Conservation (phyloP, 2,888 invertebrate species). For the Pristionchus mayeri region DNA sequence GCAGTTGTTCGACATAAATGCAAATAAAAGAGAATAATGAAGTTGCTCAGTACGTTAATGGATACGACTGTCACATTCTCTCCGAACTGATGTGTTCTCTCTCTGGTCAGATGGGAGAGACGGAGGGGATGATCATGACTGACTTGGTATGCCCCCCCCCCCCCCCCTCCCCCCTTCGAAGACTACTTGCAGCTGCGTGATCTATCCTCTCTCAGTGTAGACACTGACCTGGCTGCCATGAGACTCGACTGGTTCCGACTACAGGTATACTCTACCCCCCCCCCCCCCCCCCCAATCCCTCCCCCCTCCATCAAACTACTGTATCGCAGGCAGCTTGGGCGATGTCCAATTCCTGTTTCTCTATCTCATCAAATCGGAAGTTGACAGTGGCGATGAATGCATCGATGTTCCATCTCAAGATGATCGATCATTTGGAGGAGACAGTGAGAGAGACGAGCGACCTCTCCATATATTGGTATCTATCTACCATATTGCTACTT, state of each 20-base stretch:
- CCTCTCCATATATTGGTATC: conserved; percentile 91
- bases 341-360: conserved; percentile 85
- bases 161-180: not conserved
- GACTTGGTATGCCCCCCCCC: not conserved
- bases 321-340: conserved; percentile 29
- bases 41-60: conserved; percentile 88
- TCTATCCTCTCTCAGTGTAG: conserved; percentile 54
- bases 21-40: not conserved
- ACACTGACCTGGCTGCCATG: conserved; percentile 89
- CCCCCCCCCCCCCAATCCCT: not conserved
- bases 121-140: conserved; percentile 1
- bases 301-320: not conserved
- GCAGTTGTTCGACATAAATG: too few relatives aligned
- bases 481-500: not conserved
- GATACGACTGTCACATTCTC: conserved; percentile 93
- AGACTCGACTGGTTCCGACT: conserved; percentile 97
- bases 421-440: conserved; percentile 97
- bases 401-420: conserved; percentile 95
- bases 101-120: conserved; percentile 41
- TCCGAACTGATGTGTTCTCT: conserved; percentile 81
- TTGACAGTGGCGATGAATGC: conserved; percentile 92
- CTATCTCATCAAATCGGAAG: conserved; percentile 87
- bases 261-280: conserved; percentile 80
- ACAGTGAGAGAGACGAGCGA: conserved; percentile 96
- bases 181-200: conserved; percentile 29